phyloP scores from a whole-genome alignment of 2,113 vertebrate species.

The Chunga burmeisteri region DNA sequence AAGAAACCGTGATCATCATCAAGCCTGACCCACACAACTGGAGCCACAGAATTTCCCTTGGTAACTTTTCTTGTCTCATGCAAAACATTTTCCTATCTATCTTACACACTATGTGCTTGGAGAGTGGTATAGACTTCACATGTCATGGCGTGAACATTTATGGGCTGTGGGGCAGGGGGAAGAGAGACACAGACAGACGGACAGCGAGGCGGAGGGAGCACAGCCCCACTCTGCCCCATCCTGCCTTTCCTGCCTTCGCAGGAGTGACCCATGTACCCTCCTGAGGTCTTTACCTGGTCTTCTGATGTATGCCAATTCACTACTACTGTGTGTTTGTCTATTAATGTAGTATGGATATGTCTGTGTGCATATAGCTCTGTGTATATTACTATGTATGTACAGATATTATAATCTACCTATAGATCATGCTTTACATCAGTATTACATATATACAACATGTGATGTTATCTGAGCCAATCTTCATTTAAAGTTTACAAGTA shows the following conservation, averaged over 20 bases:
- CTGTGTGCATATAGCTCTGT: background rate
- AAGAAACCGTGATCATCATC: rapidly evolving
- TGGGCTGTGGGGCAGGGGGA: background rate
- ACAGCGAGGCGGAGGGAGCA: no score
- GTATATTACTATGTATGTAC: no score
- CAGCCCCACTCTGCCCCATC: background rate
- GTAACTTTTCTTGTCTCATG: background rate
- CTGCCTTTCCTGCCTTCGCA: background rate
- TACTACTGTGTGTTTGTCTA: background rate
- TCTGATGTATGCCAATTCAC: background rate
- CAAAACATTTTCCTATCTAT: background rate
- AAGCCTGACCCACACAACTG: background rate
- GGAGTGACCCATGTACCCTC: background rate
- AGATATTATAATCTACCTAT: background rate
- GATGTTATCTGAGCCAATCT: rapidly evolving
- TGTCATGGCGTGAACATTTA: background rate
- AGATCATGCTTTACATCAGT: background rate
- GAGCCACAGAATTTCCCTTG: background rate
- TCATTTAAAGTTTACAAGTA: background rate
- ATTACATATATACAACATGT: background rate
- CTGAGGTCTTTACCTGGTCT: background rate
- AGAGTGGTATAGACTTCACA: background rate
- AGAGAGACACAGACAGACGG: background rate
- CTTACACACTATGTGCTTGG: background rate
- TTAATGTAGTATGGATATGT: background rate